Percentiles rank a stretch among this genome's conserved stretches.
Evolutionary conservation across 1,140 invertebrate species (phyloP).

Genomic region (Phortica variegata): DNA sequence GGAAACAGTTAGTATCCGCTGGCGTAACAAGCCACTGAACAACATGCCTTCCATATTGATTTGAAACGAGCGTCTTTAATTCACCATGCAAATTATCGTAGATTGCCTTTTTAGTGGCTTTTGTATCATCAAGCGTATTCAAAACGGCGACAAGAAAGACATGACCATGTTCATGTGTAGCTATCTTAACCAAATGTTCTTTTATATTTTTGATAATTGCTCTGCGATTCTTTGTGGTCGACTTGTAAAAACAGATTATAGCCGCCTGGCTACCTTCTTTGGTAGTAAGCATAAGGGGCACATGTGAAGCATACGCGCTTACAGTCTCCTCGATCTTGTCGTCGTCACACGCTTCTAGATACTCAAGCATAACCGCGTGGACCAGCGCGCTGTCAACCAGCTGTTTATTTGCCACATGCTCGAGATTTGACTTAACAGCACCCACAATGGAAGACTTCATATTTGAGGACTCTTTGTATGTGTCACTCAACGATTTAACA

Average conservation of each 20-base stretch:
- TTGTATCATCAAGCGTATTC: constrained; percentile 91
- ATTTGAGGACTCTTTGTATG: constrained; percentile 63
- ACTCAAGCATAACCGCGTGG: constrained; percentile 81
- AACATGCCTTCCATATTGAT: constrained; percentile 73
- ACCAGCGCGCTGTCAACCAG: constrained; percentile 68
- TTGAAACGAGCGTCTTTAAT: constrained; percentile 68
- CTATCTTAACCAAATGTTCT: constrained; percentile 76
- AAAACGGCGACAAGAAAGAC: constrained; percentile 80
- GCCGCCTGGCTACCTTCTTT: constrained; percentile 78
- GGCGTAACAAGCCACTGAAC: constrained; percentile 83
- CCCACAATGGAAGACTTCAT: constrained; percentile 72
- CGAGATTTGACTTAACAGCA: constrained; percentile 70
- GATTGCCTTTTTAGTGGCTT: constrained; percentile 81
- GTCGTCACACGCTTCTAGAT: constrained; percentile 68
- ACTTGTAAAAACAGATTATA: constrained; percentile 78
- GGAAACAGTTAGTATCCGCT: constrained; percentile 72
- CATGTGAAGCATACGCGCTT: constrained; percentile 66
- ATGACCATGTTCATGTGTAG: constrained; percentile 84
- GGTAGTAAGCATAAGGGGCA: constrained; percentile 80
- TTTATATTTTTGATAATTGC: constrained; percentile 80
- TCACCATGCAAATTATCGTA: constrained; percentile 73
- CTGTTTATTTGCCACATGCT: constrained; percentile 71
- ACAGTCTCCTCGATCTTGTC: constrained; percentile 68
- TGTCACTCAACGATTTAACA: constrained; percentile 60
- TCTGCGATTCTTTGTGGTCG: constrained; percentile 51